phyloP scores from a whole-genome alignment of 2,113 vertebrate species.

The Myiozetetes cayanensis region DNA sequence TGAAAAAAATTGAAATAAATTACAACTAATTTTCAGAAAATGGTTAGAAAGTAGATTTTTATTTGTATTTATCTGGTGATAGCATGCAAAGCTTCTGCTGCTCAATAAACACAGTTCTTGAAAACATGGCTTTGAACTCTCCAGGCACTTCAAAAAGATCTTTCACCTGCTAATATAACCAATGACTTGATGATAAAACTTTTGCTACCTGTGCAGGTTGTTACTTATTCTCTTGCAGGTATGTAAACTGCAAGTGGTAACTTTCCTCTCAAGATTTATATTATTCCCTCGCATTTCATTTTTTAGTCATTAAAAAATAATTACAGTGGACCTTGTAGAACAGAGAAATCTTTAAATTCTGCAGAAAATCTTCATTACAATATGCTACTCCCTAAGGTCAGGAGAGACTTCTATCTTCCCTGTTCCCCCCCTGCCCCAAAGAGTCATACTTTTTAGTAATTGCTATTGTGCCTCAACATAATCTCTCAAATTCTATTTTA shows the following conservation, averaged over 20 bases:
- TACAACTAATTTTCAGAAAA: not conserved
- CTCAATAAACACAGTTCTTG: not conserved
- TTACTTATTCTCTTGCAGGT: not conserved
- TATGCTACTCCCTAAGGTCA: not conserved
- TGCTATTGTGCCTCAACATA: not conserved
- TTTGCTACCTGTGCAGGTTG: not conserved
- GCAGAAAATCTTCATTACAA: not conserved
- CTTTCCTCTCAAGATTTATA: not conserved
- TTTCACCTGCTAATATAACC: not conserved
- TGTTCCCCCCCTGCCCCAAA: not conserved
- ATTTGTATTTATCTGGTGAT: not conserved
- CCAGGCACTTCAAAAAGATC: not conserved
- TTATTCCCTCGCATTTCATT: not conserved
- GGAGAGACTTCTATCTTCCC: not conserved
- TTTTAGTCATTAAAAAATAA: not conserved
- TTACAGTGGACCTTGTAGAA: not conserved
- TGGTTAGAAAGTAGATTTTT: not conserved
- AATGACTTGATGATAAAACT: not conserved
- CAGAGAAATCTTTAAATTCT: not conserved
- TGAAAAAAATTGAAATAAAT: not conserved
- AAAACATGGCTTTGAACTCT: not conserved
- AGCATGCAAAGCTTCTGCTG: not conserved
- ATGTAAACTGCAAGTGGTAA: not conserved
- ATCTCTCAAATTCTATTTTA: not conserved
- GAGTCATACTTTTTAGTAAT: not conserved